Conservation (phyloP, 1,140 invertebrate species). For the Drosophila ficusphila region DNA sequence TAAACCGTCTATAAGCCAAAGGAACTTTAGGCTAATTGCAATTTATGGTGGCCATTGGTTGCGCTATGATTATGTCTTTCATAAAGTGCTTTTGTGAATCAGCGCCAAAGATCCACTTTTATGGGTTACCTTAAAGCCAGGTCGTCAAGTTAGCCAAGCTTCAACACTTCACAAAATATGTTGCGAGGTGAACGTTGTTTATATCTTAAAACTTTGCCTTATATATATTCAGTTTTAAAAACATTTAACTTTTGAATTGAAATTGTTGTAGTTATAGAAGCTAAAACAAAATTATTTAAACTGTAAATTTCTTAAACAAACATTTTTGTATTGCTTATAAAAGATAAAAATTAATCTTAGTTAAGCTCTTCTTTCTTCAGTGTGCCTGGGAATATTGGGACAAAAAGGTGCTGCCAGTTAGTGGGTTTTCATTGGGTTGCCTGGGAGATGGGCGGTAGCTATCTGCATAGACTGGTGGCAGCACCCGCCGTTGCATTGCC, state of each 20-base stretch:
- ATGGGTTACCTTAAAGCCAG: neutral
- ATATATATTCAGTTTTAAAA: too few species aligned
- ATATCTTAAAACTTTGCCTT: too few species aligned
- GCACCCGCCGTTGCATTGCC: conserved; percentile 2
- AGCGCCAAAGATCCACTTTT: neutral
- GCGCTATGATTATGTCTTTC: neutral
- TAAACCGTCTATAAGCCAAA: neutral
- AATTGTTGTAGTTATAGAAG: too few species aligned
- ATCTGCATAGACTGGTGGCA: conserved; percentile 7
- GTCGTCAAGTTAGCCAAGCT: neutral
- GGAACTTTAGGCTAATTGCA: neutral
- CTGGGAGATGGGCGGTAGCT: neutral
- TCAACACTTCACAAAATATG: neutral
- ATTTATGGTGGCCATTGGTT: conserved; percentile 1
- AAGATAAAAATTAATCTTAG: too few species aligned
- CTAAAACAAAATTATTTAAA: neutral
- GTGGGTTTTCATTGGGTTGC: neutral
- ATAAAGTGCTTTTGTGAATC: neutral
- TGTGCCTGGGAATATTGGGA: neutral
- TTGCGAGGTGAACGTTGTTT: too few species aligned
- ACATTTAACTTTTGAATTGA: too few species aligned
- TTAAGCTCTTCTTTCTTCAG: neutral
- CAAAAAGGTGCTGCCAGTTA: neutral
- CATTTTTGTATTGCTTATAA: neutral
- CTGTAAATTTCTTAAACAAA: neutral